Base-by-base conservation (phyloP, 2,888 invertebrate genomes). In the Tryphoninae sp. region DNA sequence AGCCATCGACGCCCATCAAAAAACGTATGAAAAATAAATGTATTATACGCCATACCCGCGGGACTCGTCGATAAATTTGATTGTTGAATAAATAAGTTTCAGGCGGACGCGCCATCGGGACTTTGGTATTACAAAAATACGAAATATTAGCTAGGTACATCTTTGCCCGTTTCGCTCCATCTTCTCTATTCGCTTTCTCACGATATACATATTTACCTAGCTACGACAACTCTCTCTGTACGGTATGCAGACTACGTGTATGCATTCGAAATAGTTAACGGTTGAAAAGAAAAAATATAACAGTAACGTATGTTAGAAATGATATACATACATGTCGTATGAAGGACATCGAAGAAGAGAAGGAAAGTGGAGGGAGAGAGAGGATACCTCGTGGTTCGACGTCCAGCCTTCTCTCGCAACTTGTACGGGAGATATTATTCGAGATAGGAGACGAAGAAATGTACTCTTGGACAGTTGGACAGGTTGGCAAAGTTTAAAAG, bases 381-480 rank as follows among this genome's bases (percentile, higher is more conserved):
- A 75, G 68, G 61, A 69, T 69, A 69, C 55, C 59, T 77, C 61
- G 76, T 62, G 76, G 68, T 77, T 77, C 76, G 68, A 77, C 69
- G 68, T 62, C 49, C 22, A 42, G 26, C 62, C 61, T 62, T 40
- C 42, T 62, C 53, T 42, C 33, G 55, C 51, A 69, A 69, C 69
- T 77, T 77, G 61, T 65, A 80, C 51, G 64, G 78, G 84, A 83
- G 87, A 88, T 88, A 87, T 88, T 88, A 88, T 88, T 88, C 87
- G 85, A 84, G 87, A 87, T 87, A 82, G 83, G 42, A 64, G 51
- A 33, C 58, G 16, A 33, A 80, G 78, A 87, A 87, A 87, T 86
- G 87, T 84, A 84, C 85, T 86, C 83, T 87, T 86, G 87, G 88
- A 88, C 88, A 88, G 88, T 88, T 89, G 87, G 89, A 88, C 89